Conservation (phyloP, 2,797 vertebrate species). For the Pogonophryne albipinna region DNA sequence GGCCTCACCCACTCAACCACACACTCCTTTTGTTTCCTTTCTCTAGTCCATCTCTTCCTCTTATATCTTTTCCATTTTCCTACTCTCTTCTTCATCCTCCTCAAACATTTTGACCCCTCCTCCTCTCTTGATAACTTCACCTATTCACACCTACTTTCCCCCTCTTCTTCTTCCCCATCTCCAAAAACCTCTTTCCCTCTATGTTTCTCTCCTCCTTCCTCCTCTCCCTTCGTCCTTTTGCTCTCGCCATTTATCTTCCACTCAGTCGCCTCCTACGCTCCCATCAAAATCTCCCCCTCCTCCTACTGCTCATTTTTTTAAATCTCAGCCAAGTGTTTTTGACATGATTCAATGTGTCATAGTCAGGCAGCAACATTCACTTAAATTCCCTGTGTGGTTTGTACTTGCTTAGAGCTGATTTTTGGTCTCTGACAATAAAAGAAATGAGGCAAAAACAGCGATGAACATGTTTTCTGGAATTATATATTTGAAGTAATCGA, state of each 20-base stretch:
- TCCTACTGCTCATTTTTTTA: constrained; percentile 27
- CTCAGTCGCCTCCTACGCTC: constrained; percentile 61
- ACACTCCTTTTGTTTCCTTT: constrained; percentile 18
- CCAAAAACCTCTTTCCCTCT: constrained; percentile 16
- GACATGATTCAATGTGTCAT: constrained; percentile 44
- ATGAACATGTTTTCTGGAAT: not conserved
- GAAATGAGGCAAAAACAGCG: not conserved
- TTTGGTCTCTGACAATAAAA: not conserved
- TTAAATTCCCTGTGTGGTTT: not conserved
- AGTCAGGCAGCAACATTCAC: not conserved
- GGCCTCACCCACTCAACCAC: constrained; percentile 53
- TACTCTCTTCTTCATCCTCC: not conserved
- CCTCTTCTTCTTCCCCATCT: not conserved
- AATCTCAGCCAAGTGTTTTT: constrained; percentile 44
- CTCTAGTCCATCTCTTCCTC: too few relatives aligned
- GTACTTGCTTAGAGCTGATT: not conserved
- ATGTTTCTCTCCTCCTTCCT: not conserved
- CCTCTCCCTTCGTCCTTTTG: constrained; percentile 23
- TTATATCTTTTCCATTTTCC: not conserved
- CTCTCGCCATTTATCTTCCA: constrained; percentile 50
- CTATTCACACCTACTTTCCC: not conserved
- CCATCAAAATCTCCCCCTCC: constrained; percentile 40
- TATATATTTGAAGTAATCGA: not conserved
- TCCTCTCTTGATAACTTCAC: not conserved
- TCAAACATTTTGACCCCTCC: not conserved